Evolutionary conservation across 2,797 vertebrate species (phyloP).

Genomic region (Allochrocebus solatus): DNA sequence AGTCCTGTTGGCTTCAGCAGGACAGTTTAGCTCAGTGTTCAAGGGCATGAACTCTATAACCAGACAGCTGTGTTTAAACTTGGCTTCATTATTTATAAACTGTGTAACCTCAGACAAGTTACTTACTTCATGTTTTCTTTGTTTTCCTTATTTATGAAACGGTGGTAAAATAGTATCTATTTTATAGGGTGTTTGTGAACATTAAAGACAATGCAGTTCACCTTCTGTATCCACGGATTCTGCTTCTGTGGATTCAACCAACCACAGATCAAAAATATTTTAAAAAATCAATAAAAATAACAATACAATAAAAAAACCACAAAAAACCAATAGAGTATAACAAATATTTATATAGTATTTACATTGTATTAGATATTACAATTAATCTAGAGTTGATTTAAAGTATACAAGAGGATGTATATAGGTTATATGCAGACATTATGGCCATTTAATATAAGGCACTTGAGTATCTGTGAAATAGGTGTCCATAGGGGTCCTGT

Average conservation of each 20-base stretch:
- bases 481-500: background rate
- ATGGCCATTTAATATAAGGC: background rate
- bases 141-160: background rate
- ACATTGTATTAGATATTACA: background rate
- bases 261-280: background rate
- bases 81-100: background rate
- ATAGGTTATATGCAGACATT: background rate
- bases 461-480: background rate
- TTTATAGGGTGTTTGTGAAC: background rate
- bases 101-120: background rate
- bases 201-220: background rate
- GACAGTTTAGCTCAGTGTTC: background rate
- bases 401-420: background rate
- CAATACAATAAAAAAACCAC: background rate
- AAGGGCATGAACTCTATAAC: background rate
- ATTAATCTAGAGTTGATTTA: background rate
- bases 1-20: background rate
- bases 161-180: background rate
- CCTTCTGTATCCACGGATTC: background rate
- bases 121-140: background rate
- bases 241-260: background rate
- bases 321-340: background rate
- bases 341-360: background rate
- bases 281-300: background rate
- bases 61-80: background rate